Evolutionary conservation across 2,797 vertebrate genomes (phyloP), one percentile per base, ranked within the genome.

Genomic region (Clamator glandarius): DNA sequence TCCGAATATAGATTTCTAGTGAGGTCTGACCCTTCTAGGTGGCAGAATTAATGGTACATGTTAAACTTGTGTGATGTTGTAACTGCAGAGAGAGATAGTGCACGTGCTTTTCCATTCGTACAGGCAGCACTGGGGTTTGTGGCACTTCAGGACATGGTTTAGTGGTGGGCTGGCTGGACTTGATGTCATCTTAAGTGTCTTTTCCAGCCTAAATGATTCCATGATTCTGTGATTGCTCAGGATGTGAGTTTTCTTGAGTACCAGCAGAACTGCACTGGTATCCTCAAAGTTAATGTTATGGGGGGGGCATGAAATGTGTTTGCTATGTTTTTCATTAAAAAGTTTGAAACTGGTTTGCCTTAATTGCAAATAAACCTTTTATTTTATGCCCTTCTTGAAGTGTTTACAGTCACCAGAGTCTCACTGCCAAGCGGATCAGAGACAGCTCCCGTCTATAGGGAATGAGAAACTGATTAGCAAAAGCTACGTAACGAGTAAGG

Each of bases 21-120:
- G 31, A 19, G 33, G 50, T 87, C 18, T 79, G 50, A 50, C 18
- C 6, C 1, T 0, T 36, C 24, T 39, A 0, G 31, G 0, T 5
- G 21, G 9, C n/a, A 81, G 57, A 83, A 83, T 33, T 72, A 4
- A 4, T 54, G 35, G 41, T 24, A 64, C 4, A 3, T 33, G n/a
- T 51, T 55, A 31, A 25, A 23, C 44, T 61, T 70, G 21, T 42
- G 24, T 74, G 33, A 9, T 26, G 8, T 0, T 72, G 14, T 67
- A 61, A 18, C 59, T 84, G 41, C 31, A 31, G 46, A 72, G n/a
- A 24, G 15, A 20, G 12, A 64, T 35, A 33, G 1, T 9, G 31
- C 41, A 8, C 12, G 3, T 0, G 0, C 24, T 18, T 73, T 84
- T 31, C 48, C 28, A 12, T 35, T 57, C 74, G 24, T 36, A 8